Evolutionary conservation across 2,888 invertebrate genomes (phyloP).

Genomic region (Chesias legatella): DNA sequence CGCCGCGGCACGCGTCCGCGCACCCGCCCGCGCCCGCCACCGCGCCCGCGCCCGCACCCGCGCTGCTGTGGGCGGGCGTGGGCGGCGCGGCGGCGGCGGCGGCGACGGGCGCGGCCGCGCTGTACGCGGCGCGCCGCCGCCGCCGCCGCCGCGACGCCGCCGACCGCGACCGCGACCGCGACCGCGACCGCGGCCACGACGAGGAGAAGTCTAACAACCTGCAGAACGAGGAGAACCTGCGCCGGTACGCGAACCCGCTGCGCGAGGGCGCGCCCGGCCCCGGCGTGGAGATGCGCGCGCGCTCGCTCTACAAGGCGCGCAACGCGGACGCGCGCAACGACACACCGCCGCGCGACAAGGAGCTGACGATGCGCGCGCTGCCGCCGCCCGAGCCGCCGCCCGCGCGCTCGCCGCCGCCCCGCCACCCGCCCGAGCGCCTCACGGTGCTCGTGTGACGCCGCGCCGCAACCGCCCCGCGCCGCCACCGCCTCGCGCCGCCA

Average conservation of each 20-base stretch:
- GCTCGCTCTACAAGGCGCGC: constrained; percentile 90
- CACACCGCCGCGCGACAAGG: constrained; percentile 87
- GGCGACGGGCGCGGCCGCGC: constrained; percentile 57
- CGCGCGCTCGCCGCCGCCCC: constrained; percentile 30
- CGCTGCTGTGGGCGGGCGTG: constrained; percentile 29
- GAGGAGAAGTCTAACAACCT: constrained; percentile 95
- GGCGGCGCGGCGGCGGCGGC: constrained; percentile 35
- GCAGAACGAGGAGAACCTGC: constrained; percentile 93
- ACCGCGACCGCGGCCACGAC: constrained; percentile 84
- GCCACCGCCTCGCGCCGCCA: constrained; percentile 7
- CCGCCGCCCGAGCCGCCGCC: constrained; percentile 62
- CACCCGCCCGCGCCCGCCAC: constrained; percentile 27
- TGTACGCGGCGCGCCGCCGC: constrained; percentile 38
- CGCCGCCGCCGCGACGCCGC: constrained; percentile 67
- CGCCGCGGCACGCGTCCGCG: constrained; percentile 34
- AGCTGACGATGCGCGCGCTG: constrained; percentile 87
- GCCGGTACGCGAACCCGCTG: constrained; percentile 90
- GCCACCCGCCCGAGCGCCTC: constrained; percentile 65
- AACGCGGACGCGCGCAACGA: constrained; percentile 92
- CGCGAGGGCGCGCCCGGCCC: constrained; percentile 77
- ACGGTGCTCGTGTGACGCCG: constrained; percentile 64
- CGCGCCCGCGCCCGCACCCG: constrained; percentile 32
- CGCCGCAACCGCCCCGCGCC: constrained; percentile 35
- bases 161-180: constrained; percentile 81
- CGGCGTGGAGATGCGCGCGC: constrained; percentile 75